A percentile compares a stretch with the other conserved stretches of the same genome.
Evolutionary conservation across 2,888 invertebrate genomes (phyloP).

Genomic region (Phytoseiulus persimilis): DNA sequence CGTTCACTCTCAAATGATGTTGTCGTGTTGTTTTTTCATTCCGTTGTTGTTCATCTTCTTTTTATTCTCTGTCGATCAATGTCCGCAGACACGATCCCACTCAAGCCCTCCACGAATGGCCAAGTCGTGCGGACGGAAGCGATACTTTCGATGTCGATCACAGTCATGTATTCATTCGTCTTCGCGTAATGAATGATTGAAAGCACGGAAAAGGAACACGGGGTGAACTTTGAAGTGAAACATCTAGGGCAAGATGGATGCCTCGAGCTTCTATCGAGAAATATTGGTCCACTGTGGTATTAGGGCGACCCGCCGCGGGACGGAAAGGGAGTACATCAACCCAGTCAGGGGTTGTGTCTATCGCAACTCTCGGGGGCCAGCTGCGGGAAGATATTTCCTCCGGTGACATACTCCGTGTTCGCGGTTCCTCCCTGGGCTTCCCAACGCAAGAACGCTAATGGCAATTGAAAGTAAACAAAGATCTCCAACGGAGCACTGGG

Average conservation of each 20-base stretch:
- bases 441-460: background rate
- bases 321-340: too few relatives aligned
- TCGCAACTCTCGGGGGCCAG: background rate
- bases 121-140: background rate
- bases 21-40: background rate
- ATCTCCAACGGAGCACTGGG: background rate
- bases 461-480: background rate
- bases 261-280: background rate
- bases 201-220: background rate
- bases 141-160: background rate
- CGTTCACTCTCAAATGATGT: background rate
- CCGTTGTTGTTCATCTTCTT: background rate
- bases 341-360: too few relatives aligned
- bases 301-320: too few relatives aligned
- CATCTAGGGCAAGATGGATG: background rate
- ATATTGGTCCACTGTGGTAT: too few relatives aligned
- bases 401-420: too few relatives aligned
- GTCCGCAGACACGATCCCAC: background rate
- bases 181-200: background rate
- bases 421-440: too few relatives aligned
- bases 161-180: background rate
- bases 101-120: background rate
- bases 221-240: background rate
- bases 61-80: background rate
- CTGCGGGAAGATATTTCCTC: background rate